Evolutionary conservation across 2,888 invertebrate species (phyloP).

Genomic region (Hylaea fasciaria): DNA sequence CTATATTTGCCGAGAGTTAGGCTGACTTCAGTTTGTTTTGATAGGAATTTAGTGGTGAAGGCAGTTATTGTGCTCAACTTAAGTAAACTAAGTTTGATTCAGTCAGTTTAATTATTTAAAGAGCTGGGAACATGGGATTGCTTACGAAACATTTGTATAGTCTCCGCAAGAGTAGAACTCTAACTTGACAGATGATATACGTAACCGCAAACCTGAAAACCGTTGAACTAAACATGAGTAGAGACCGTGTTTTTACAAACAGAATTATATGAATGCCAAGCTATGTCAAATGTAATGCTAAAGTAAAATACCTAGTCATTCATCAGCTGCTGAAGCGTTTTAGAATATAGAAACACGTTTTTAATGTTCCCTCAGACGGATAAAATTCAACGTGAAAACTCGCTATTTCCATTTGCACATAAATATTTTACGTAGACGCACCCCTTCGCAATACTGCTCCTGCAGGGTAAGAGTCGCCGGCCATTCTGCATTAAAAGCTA

Average conservation of each 20-base stretch:
- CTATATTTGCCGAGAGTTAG: slow-evolving; percentile 24
- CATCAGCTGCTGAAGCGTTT: slow-evolving; percentile 2
- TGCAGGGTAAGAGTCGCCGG: slow-evolving; percentile 13
- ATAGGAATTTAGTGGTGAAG: slow-evolving; percentile 25
- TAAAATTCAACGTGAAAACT: slow-evolving; percentile 42
- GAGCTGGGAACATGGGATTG: slow-evolving; percentile 9
- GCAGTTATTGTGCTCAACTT: slow-evolving; percentile 27
- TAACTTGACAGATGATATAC: not conserved
- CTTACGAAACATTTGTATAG: slow-evolving; percentile 7
- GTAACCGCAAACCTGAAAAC: not conserved
- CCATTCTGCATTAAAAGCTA: not conserved
- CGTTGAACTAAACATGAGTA: too few species aligned
- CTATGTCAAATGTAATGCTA: too few species aligned
- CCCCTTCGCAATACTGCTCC: slow-evolving; percentile 36
- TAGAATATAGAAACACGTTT: slow-evolving; percentile 19
- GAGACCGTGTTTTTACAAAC: too few species aligned
- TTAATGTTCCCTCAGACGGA: slow-evolving; percentile 28
- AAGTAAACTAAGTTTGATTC: slow-evolving; percentile 25
- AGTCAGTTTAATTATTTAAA: slow-evolving; percentile 19
- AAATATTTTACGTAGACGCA: slow-evolving; percentile 42
- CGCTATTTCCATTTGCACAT: slow-evolving; percentile 41
- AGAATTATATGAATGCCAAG: too few species aligned
- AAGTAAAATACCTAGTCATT: too few species aligned
- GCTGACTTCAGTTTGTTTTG: slow-evolving; percentile 27
- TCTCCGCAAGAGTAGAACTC: not conserved